Evolutionary conservation across 2,888 invertebrate genomes (phyloP), one percentile per base, ranked within the genome.

Genomic region (Nebria salina): DNA sequence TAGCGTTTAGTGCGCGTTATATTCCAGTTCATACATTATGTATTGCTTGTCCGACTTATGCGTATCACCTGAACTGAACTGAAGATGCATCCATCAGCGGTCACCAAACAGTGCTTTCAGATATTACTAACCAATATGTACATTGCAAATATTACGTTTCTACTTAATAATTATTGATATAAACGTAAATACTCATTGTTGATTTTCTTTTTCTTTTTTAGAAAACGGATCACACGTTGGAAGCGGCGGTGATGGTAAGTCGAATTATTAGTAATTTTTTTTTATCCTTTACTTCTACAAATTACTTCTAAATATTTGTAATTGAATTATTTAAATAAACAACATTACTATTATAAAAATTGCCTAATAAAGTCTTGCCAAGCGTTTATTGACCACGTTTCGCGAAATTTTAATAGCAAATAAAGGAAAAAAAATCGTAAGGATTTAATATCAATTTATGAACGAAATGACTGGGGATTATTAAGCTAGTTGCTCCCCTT

Each of bases 201-300:
- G 26, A 15, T 73, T 73, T 73, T 78, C 1, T 74, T 70, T 64
- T 79, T 72, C 3, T 65, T 78, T 78, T 81, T 13, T 42, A 81
- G 80, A 75, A 15, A 75, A 75, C 34, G 75, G 80, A 13, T 76
- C 75, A 1, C 80, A 81, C 13, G 80, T 70, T 65, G 76, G 80
- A n/a, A 34, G 80, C 15, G 73, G 73, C 15, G 76, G 80, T 75
- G 80, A 81, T 81, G 80, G 80, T 81, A 72, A 75, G 80, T 81
- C 13, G 1, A 43, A 41, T 64, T 54, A 65, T 75, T 64, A 65
- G n/a, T 64, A 54, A 1, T 34, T 34, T 34, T 4, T 34, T 34
- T 34, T 34, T 34, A 34, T 34, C 2, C 34, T 20, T 20, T 20
- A 20, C 20, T 20, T 20, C 20, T 20, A 20, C 20, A 20, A 20